A percentile compares a stretch with the other conserved stretches of the same genome.
Conservation (phyloP, 1,140 invertebrate species). For the Idris sp. region DNA sequence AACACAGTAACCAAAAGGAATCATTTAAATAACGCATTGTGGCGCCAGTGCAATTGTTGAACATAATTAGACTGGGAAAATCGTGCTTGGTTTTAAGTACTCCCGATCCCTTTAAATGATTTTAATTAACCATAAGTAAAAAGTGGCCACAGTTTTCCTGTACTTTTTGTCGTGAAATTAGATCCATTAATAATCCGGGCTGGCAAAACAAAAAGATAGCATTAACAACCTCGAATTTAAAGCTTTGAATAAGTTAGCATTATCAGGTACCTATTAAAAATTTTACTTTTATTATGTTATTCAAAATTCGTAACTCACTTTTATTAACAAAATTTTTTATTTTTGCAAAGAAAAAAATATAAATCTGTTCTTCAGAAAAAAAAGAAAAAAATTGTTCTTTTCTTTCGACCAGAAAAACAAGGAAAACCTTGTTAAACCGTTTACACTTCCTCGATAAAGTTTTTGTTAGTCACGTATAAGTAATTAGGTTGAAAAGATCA, state of each 20-base stretch:
- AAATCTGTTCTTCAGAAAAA: no score
- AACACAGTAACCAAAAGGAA: slow-evolving; percentile 22
- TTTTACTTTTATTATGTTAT: slow-evolving; percentile 5
- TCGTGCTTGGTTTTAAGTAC: slow-evolving; percentile 14
- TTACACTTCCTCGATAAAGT: no score
- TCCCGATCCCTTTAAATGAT: slow-evolving; percentile 31
- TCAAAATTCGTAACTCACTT: no score
- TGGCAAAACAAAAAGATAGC: slow-evolving; percentile 8
- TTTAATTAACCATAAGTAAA: slow-evolving; percentile 47
- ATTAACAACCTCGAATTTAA: slow-evolving; percentile 10
- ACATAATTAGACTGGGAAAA: slow-evolving; percentile 65
- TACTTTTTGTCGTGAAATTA: slow-evolving; percentile 23
- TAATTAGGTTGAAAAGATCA: no score
- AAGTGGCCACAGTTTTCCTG: slow-evolving; percentile 11
- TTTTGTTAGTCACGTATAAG: no score
- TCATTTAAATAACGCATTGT: slow-evolving; percentile 39
- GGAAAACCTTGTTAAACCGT: no score
- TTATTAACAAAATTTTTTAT: no score
- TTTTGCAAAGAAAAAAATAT: no score
- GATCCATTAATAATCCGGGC: slow-evolving; percentile 14
- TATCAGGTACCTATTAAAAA: slow-evolving; percentile 7
- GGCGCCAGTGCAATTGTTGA: slow-evolving; percentile 48
- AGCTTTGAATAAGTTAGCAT: slow-evolving; percentile 14
- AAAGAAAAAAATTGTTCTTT: no score
- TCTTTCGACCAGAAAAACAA: no score